Evolutionary conservation across 1,140 invertebrate species (phyloP), one percentile per base, ranked within the genome.

Genomic region (Trichonephila clavata): DNA sequence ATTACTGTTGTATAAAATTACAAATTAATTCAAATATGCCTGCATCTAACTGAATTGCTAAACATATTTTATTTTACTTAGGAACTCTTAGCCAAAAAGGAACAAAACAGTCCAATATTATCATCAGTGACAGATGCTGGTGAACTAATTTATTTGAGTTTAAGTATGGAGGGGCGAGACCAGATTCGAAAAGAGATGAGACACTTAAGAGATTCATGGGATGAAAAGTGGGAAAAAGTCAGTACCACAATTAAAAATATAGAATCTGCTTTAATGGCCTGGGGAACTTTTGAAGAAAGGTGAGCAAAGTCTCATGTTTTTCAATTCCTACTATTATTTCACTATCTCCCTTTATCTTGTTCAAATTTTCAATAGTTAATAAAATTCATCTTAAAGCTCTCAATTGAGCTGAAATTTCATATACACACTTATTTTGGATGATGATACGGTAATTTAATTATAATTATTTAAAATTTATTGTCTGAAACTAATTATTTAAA

Each of bases 151-250:
- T 98, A 98, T 94, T 97, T 98, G 14, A 97, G 97, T 43, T 98
- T 99, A 5, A 98, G 97, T 13, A 97, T 97, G 21, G 98, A 98
- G 95, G 97, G 98, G 86, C 96, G 98, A 93, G 98, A 99, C 95
- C 96, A 96, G 24, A 97, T 99, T 61, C 97, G 99, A 93, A 96
- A 97, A 88, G 98, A 99, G 95, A 95, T 99, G 50, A 97, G 98
- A 95, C 96, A 97, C 91, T 96, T 99, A 83, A 96, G 98, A 77
- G 97, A 98, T 95, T 96, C 97, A 63, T 98, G 98, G 95, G 98
- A 99, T 96, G 96, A 97, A 83, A 97, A 98, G 24, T 97, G 98
- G 57, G 98, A 99, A 95, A 97, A 97, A 95, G 97, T 98, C 0
- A 98, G 98, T 95, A 97, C 97, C 4, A 97, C 98, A 10, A 97